Evolutionary conservation across 2,888 invertebrate genomes (phyloP).

Genomic region (Mythimna impura): DNA sequence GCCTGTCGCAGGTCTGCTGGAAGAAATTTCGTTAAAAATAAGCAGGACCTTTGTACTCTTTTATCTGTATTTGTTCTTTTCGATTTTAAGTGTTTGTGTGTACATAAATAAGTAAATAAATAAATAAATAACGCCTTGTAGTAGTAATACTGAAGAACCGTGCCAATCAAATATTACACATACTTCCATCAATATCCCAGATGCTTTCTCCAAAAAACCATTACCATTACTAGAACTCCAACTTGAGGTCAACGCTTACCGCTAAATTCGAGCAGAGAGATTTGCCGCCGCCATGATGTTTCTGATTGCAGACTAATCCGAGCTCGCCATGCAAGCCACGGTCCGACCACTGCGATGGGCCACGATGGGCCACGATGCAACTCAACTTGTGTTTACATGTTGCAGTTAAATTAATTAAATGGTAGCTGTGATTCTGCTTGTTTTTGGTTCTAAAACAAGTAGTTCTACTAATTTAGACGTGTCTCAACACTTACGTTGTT

Average conservation of each 20-base stretch:
- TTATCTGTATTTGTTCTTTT: no score
- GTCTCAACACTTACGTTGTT: no score
- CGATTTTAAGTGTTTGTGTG: no score
- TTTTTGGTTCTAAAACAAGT: background rate
- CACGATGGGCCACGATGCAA: slow-evolving; percentile 21
- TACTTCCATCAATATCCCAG: background rate
- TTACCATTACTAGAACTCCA: slow-evolving; percentile 1
- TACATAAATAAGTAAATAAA: no score
- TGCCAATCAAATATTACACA: background rate
- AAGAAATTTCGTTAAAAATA: no score
- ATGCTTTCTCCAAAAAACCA: background rate
- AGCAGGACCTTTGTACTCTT: no score
- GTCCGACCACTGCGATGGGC: slow-evolving; percentile 27
- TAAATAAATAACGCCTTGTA: no score
- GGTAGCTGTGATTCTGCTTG: background rate
- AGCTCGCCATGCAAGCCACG: slow-evolving; percentile 57
- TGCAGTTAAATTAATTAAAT: slow-evolving; percentile 13
- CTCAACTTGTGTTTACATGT: slow-evolving; percentile 41
- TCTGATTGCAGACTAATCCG: slow-evolving; percentile 73
- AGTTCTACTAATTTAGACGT: background rate
- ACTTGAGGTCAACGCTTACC: slow-evolving; percentile 34
- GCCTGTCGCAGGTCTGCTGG: no score
- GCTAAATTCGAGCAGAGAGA: slow-evolving; percentile 40
- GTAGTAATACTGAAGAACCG: no score
- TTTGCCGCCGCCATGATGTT: slow-evolving; percentile 62